Conservation (phyloP, 1,140 invertebrate species). For the Paraescarpia echinospica region DNA sequence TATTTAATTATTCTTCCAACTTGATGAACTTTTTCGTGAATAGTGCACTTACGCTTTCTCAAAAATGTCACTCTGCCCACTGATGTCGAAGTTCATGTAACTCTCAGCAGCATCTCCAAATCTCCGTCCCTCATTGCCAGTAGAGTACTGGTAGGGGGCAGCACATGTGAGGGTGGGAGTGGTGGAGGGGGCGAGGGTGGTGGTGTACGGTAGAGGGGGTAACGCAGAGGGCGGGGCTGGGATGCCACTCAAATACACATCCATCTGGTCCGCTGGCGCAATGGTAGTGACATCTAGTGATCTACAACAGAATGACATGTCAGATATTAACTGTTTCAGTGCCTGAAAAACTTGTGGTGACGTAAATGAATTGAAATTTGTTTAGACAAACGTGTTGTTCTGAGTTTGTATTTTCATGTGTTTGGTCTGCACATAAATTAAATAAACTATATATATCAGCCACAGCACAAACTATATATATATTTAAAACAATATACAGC, state of each 20-base stretch:
- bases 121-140: neutral
- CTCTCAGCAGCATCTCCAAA: constrained; percentile 16
- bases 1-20: too few relatives aligned
- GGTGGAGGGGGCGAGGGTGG: constrained; percentile 16
- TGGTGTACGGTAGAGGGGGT: constrained; percentile 26
- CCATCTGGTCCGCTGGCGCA: neutral
- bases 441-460: too few relatives aligned
- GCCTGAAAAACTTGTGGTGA: too few relatives aligned
- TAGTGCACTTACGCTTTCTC: constrained; percentile 16
- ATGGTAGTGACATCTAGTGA: constrained; percentile 8
- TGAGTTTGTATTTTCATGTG: too few relatives aligned
- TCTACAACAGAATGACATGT: neutral
- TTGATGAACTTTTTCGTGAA: too few relatives aligned
- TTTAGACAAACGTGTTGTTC: too few relatives aligned
- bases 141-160: neutral
- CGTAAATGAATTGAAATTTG: too few relatives aligned
- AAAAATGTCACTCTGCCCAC: constrained; percentile 15
- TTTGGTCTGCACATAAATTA: too few relatives aligned
- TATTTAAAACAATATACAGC: too few relatives aligned
- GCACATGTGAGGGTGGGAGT: constrained; percentile 21
- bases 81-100: constrained; percentile 21
- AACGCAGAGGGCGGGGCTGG: neutral
- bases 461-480: too few relatives aligned
- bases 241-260: constrained; percentile 29
- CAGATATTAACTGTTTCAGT: neutral